These are phyloP conservation scores for Oscheius sp. DNA, from an alignment of 2,888 invertebrate genomes.

Conservation along the genomic window DNA sequence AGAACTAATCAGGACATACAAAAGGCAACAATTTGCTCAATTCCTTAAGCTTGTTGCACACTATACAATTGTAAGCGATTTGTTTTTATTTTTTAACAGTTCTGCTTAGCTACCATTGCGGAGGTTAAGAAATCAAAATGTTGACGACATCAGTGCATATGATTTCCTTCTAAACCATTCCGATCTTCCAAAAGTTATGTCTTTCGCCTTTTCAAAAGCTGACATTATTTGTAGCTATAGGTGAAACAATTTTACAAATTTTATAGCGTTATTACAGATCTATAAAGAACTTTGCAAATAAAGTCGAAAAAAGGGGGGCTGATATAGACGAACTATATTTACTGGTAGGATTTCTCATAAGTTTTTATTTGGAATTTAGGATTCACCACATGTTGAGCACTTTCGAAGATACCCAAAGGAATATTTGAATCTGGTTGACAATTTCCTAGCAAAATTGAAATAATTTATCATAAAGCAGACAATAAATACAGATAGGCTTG, in stretches of 20 bases:
- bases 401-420: slow-evolving; percentile 17
- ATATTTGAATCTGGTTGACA: background rate
- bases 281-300: slow-evolving; percentile 7
- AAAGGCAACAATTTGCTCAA: background rate
- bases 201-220: slow-evolving; percentile 9
- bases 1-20: background rate
- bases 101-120: slow-evolving; percentile 4
- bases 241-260: background rate
- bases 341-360: background rate
- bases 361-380: background rate
- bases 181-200: background rate
- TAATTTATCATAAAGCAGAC: background rate
- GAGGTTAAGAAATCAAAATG: background rate
- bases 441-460: background rate
- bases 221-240: slow-evolving; percentile 9
- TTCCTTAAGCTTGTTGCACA: background rate
- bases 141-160: slow-evolving; percentile 13
- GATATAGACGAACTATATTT: slow-evolving; percentile 10
- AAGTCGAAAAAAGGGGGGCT: background rate
- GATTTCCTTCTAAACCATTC: slow-evolving; percentile 9
- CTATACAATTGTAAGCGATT: slow-evolving; percentile 1
- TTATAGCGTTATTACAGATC: background rate
- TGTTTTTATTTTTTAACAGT: background rate
- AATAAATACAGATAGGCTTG: background rate
- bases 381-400: slow-evolving; percentile 18